Percentiles rank a stretch among this genome's conserved stretches.
Conservation (phyloP, 1,140 invertebrate species). For the Sycophaga agraensis region DNA sequence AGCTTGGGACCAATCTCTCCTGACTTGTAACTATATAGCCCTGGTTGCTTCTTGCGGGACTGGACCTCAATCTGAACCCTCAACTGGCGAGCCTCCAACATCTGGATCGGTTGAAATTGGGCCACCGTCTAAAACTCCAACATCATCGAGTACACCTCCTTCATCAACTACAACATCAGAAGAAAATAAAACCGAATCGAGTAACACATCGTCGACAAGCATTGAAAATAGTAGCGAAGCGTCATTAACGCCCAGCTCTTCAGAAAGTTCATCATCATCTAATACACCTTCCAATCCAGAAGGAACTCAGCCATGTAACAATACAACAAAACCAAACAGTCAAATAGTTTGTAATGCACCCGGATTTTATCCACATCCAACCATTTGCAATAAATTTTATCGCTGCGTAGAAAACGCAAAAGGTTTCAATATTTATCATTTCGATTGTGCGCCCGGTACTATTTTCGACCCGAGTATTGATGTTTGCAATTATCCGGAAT, state of each 20-base stretch:
- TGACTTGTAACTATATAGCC: slow-evolving; percentile 50
- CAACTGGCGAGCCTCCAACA: too few species aligned
- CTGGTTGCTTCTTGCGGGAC: slow-evolving; percentile 42
- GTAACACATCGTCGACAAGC: background rate
- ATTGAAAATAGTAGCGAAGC: background rate
- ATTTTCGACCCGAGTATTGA: slow-evolving; percentile 60
- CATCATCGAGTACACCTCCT: slow-evolving; percentile 23
- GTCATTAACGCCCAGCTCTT: slow-evolving; percentile 19
- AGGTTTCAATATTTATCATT: slow-evolving; percentile 61
- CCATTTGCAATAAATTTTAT: slow-evolving; percentile 72
- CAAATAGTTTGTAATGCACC: slow-evolving; percentile 55
- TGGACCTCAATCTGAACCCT: too few species aligned
- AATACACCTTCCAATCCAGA: slow-evolving; percentile 25
- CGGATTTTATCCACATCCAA: slow-evolving; percentile 68
- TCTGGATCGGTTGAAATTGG: too few species aligned
- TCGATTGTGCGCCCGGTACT: slow-evolving; percentile 60
- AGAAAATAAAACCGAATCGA: background rate
- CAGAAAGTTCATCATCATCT: slow-evolving; percentile 5
- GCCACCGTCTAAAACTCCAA: background rate
- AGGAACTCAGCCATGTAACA: slow-evolving; percentile 27
- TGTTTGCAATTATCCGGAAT: slow-evolving; percentile 60
- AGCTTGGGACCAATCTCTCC: slow-evolving; percentile 54
- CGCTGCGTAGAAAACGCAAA: slow-evolving; percentile 70
- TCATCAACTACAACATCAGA: slow-evolving; percentile 13
- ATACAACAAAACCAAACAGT: slow-evolving; percentile 35